Conservation (phyloP, 1,140 invertebrate genomes). For the Euura lappo region DNA sequence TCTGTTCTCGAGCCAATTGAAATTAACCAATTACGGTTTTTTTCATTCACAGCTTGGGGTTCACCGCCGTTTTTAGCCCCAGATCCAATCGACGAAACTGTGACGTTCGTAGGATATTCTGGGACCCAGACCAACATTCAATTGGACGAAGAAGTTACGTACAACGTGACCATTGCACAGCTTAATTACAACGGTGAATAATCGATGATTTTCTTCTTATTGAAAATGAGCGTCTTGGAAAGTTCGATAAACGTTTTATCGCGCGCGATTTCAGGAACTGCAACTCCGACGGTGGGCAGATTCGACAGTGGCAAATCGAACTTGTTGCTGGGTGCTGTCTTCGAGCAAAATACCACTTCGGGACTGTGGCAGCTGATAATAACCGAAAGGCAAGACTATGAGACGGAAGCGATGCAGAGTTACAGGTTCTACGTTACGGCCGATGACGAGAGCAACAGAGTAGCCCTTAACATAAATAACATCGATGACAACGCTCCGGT, state of each 20-base stretch:
- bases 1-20: too few relatives aligned
- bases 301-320: constrained; percentile 25
- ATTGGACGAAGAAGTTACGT: constrained; percentile 28
- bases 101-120: constrained; percentile 15
- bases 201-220: too few relatives aligned
- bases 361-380: constrained; percentile 30
- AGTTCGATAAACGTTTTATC: too few relatives aligned
- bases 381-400: constrained; percentile 59
- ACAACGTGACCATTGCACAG: constrained; percentile 24
- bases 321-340: constrained; percentile 26
- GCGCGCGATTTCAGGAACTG: constrained; percentile 9
- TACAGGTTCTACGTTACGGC: constrained; percentile 54
- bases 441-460: constrained; percentile 28
- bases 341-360: constrained; percentile 7
- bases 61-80: constrained; percentile 22
- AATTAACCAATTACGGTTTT: too few relatives aligned
- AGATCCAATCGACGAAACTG: constrained; percentile 7
- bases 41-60: constrained; percentile 14
- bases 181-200: constrained; percentile 24
- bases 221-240: not conserved
- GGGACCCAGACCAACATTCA: constrained; percentile 15
- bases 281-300: constrained; percentile 17
- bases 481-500: constrained; percentile 62
- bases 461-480: constrained; percentile 55
- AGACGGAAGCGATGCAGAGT: constrained; percentile 48